Evolutionary conservation across 2,888 invertebrate species (phyloP).

Genomic region (Temnothorax rugatulus): DNA sequence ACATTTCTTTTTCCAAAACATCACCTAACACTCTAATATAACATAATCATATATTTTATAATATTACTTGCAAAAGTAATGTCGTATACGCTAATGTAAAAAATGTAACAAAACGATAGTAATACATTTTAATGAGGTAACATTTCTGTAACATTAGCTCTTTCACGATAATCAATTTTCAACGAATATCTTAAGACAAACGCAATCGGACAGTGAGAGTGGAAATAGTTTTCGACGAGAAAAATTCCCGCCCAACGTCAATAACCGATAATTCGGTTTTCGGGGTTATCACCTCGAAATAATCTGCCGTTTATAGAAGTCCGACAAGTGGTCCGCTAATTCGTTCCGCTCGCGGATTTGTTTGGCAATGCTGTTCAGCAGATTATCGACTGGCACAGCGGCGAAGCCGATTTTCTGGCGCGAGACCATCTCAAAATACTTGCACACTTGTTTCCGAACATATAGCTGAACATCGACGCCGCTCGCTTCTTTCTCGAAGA

Average conservation of each 20-base stretch:
- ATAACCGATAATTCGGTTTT: constrained; percentile 21
- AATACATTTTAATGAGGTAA: not conserved
- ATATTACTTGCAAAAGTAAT: not conserved
- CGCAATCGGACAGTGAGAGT: not conserved
- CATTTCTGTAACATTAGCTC: not conserved
- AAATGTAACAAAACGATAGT: no score
- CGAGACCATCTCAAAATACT: constrained; percentile 75
- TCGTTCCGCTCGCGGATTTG: constrained; percentile 77
- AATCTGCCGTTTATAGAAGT: constrained; percentile 76
- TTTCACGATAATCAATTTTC: not conserved
- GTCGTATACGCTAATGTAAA: not conserved
- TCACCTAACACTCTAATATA: not conserved
- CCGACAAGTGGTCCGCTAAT: constrained; percentile 72
- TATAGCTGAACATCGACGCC: constrained; percentile 76
- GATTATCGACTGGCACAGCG: constrained; percentile 74
- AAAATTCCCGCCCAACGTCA: not conserved
- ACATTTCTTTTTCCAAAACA: not conserved
- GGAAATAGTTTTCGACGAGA: not conserved
- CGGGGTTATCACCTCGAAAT: constrained; percentile 77
- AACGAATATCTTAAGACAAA: not conserved
- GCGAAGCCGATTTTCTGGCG: constrained; percentile 74
- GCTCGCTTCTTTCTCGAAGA: constrained; percentile 63
- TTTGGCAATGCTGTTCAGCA: constrained; percentile 80
- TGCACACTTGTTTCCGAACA: constrained; percentile 77
- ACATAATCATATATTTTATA: not conserved